These are phyloP conservation scores for Myrmecophaga tridactyla DNA, from an alignment of 2,113 vertebrate species.

Conservation along the genomic window DNA sequence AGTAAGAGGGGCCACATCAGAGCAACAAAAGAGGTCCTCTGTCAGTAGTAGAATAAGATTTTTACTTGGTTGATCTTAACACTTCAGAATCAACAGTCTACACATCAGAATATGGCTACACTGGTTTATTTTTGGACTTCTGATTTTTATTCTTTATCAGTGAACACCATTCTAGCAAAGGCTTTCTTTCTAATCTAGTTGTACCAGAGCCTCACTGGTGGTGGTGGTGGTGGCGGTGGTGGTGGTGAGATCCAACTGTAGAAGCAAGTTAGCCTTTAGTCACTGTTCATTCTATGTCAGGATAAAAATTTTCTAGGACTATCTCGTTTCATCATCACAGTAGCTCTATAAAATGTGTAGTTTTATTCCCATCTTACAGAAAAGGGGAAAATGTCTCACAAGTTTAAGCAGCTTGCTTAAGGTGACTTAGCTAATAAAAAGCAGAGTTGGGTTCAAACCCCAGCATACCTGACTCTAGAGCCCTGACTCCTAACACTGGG, in stretches of 20 bases:
- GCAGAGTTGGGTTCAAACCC: background rate
- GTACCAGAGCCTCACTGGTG: background rate
- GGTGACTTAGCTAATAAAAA: background rate
- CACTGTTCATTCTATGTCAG: background rate
- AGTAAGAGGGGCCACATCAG: no score
- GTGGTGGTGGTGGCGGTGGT: fast-evolving
- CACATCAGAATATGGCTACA: background rate
- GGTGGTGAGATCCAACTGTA: background rate
- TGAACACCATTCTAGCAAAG: background rate
- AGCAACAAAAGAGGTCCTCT: no score
- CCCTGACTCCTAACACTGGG: background rate
- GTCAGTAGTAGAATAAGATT: fast-evolving
- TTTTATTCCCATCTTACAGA: background rate
- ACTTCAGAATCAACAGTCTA: background rate
- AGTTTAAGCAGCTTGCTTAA: background rate
- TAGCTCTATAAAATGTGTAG: background rate
- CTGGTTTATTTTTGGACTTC: background rate
- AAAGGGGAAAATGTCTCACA: background rate
- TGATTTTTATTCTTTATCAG: background rate
- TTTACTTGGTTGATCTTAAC: background rate
- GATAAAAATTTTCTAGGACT: background rate
- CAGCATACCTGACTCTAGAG: background rate
- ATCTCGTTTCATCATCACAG: background rate
- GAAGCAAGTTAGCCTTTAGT: background rate
- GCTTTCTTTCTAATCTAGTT: background rate